Base-by-base conservation (phyloP, 2,888 invertebrate genomes). In the Vannuccia rotundouncinata region DNA sequence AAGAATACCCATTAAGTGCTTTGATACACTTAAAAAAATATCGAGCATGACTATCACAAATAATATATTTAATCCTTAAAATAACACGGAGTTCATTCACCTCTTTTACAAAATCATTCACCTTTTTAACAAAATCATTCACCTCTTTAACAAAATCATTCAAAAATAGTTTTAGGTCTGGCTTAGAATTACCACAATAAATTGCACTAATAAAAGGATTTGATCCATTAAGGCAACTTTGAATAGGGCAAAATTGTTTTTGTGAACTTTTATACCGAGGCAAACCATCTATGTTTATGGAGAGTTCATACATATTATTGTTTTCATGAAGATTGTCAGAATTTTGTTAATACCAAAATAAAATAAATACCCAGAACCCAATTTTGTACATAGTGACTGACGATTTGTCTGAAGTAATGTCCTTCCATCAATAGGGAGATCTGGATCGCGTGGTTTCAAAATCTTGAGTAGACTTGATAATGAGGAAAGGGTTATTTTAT, bases 21-120 rank as follows among this genome's bases (percentile, higher is more conserved):
- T 75, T 75, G n/a, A 75, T 75, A 30, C 75, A 75, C 59, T 84
- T 84, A 1, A 86, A 82, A 83, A 83, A 84, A 22, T 83, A 82
- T 81, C 84, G 82, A 0, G 85, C 85, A 29, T 84, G 85, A 28
- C 84, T 82, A 83, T 86, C 85, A 82, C 85, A 85, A 10, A 85
- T 81, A 75, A 85, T 79, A 59, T 77, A 80, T 0, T 27, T 29
- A 28, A 84, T 73, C 2, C 74, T 80, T 5, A 81, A 77, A 25
- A 60, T 0, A 82, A 82, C 30, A 81, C 29, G 25, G 30, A n/a
- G 13, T 28, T 59, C 25, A 83, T 5, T 66, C 66, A 83, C 31
- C 74, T 83, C 83, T 31, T 74, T 25, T n/a, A 83, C 60, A 77
- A 83, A 81, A 30, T 77, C 59, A 13, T 77, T 17, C 10, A 83